These are phyloP conservation scores for Hydriomena furcata DNA, from an alignment of 2,888 invertebrate genomes.

Conservation along the genomic window DNA sequence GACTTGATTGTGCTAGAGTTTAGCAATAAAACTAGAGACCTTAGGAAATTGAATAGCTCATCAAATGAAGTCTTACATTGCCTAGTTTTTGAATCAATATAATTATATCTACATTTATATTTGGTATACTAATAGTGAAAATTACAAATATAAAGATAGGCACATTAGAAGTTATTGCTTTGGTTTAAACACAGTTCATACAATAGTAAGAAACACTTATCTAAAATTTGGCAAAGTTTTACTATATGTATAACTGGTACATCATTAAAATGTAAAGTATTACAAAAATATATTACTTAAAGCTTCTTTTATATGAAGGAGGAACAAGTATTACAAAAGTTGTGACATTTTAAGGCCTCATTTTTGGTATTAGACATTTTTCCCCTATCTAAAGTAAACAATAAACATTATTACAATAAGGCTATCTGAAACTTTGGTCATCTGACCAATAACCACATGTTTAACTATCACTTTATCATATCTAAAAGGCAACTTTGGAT, in stretches of 20 bases:
- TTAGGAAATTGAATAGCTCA: constrained; percentile 10
- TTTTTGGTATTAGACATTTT: constrained; percentile 52
- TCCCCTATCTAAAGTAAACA: constrained; percentile 68
- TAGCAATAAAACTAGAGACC: constrained; percentile 8
- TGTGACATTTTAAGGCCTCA: constrained; percentile 64
- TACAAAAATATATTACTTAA: constrained; percentile 73
- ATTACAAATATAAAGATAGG: constrained; percentile 66
- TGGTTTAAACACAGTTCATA: constrained; percentile 78
- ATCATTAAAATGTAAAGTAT: constrained; percentile 57
- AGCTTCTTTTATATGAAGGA: constrained; percentile 60
- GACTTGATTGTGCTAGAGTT: constrained; percentile 13
- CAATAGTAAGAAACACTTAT: constrained; percentile 69
- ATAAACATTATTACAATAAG: constrained; percentile 61
- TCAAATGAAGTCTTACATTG: constrained; percentile 9
- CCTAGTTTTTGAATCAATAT: constrained; percentile 13
- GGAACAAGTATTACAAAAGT: constrained; percentile 58
- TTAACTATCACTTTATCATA: constrained; percentile 77
- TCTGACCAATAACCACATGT: constrained; percentile 69
- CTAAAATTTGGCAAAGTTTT: constrained; percentile 78
- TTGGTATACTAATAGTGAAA: constrained; percentile 66
- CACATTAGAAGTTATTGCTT: constrained; percentile 79
- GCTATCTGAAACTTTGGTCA: constrained; percentile 71
- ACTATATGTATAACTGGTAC: constrained; percentile 56
- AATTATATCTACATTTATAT: constrained; percentile 59
- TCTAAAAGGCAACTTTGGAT: constrained; percentile 82